Evolutionary conservation across 1,140 invertebrate genomes (phyloP).

Genomic region (Dysdera silvatica): DNA sequence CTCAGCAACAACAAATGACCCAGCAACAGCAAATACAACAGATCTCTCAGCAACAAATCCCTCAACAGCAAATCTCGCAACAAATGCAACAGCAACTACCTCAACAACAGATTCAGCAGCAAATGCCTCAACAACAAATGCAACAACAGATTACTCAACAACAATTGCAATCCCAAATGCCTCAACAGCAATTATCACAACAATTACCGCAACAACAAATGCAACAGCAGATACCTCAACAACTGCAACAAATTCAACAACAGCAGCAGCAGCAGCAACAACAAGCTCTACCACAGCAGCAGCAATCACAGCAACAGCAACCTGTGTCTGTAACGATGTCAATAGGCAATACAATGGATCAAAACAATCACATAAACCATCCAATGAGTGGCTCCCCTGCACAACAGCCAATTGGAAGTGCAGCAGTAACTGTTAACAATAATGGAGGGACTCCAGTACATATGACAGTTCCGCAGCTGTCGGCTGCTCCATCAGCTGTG

Average conservation of each 20-base stretch:
- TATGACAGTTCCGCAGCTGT: constrained; percentile 2
- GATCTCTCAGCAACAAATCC: too few relatives aligned
- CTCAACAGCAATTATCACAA: background rate
- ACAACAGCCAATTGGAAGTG: too few relatives aligned
- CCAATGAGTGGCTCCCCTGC: background rate
- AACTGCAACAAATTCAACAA: constrained; percentile 4
- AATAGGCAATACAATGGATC: constrained; percentile 2
- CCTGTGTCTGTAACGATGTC: background rate
- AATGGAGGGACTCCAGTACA: background rate
- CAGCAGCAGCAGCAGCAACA: constrained; percentile 5
- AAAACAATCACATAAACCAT: constrained; percentile 12
- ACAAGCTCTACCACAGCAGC: too few relatives aligned
- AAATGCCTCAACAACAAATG: too few relatives aligned
- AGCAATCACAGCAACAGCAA: constrained; percentile 13
- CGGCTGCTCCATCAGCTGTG: constrained; percentile 2
- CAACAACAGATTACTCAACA: background rate
- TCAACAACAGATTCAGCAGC: too few relatives aligned
- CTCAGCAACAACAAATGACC: constrained; percentile 4
- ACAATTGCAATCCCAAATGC: background rate
- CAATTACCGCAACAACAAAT: background rate
- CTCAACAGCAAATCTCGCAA: too few relatives aligned
- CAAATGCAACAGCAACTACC: too few relatives aligned
- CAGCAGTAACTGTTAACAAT: background rate
- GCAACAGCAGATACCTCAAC: constrained; percentile 4
- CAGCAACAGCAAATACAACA: too few relatives aligned